A percentile compares a stretch with the other conserved stretches of the same genome.
Evolutionary conservation across 23 tunicate species (phyloP).

Genomic region (Trididemnum miniatum): DNA sequence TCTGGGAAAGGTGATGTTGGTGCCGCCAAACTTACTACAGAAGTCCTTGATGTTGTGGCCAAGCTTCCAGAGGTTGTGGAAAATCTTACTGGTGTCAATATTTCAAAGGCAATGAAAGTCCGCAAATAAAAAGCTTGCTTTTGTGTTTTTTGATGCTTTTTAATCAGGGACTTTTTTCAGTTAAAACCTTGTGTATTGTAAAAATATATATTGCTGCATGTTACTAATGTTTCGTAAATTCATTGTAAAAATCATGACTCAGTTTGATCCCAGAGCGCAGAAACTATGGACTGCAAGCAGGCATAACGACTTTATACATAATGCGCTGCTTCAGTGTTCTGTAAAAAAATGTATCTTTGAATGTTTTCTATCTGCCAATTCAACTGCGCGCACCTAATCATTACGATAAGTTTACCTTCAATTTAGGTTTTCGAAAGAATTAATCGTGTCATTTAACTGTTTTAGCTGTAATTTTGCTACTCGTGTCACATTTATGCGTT

Average conservation of each 20-base stretch:
- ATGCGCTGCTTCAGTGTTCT: too few relatives aligned
- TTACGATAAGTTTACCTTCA: too few relatives aligned
- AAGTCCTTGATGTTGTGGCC: slow-evolving; percentile 93
- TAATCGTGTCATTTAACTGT: too few relatives aligned
- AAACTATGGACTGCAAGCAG: slow-evolving; percentile 2
- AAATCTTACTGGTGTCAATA: slow-evolving; percentile 89
- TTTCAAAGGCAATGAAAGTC: slow-evolving; percentile 77
- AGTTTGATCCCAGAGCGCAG: slow-evolving; percentile 1
- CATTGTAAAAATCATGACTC: not conserved
- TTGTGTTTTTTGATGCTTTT: not conserved
- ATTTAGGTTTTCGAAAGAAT: too few relatives aligned
- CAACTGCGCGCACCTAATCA: too few relatives aligned
- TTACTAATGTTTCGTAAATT: not conserved
- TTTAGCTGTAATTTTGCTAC: too few relatives aligned
- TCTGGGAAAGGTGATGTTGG: slow-evolving; percentile 94
- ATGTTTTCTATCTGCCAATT: too few relatives aligned
- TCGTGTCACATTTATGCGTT: too few relatives aligned
- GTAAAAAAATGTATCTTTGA: too few relatives aligned
- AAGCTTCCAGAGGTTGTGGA: slow-evolving; percentile 88
- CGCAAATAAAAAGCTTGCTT: not conserved
- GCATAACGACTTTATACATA: too few relatives aligned
- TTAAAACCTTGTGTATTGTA: not conserved
- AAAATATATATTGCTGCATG: not conserved
- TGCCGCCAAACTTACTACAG: slow-evolving; percentile 94
- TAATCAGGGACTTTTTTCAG: not conserved